phyloP scores from a whole-genome alignment of 1,140 invertebrate genomes.

The Rhyacophila brunnea region DNA sequence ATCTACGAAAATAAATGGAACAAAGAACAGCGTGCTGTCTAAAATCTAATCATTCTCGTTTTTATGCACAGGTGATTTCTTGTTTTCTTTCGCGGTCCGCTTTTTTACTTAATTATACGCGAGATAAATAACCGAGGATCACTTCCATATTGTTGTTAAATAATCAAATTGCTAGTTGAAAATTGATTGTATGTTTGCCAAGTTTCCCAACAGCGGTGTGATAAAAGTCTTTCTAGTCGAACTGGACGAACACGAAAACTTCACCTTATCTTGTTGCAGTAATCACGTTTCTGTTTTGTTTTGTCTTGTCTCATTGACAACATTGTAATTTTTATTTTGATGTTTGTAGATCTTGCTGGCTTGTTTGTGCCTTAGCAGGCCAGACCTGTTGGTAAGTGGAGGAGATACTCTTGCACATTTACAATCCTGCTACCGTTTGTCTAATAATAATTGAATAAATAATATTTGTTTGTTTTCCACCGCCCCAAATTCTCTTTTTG shows the following conservation, averaged over 20 bases:
- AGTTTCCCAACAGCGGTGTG: conserved; percentile 6
- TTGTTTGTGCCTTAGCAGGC: conserved; percentile 68
- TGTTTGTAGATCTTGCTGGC: conserved; percentile 65
- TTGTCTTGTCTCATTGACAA: conserved; percentile 11
- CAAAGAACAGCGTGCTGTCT: conserved; percentile 12
- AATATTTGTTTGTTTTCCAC: conserved; percentile 24
- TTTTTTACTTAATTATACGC: too few species aligned
- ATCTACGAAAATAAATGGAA: conserved; percentile 7
- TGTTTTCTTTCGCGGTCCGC: conserved; percentile 1
- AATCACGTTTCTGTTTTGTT: not conserved
- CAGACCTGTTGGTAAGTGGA: conserved; percentile 66
- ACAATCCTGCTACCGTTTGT: conserved; percentile 8
- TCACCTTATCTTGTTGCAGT: too few species aligned
- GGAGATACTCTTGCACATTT: conserved; percentile 36
- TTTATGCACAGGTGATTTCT: conserved; percentile 16
- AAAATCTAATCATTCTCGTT: conserved; percentile 5
- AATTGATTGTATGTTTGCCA: conserved; percentile 28
- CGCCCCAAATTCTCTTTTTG: conserved; percentile 7
- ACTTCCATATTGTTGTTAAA: not conserved
- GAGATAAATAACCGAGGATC: not conserved
- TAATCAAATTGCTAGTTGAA: not conserved
- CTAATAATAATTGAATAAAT: conserved; percentile 19
- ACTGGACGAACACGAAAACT: too few species aligned
- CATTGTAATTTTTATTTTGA: conserved; percentile 27
- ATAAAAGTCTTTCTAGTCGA: not conserved